Evolutionary conservation across 1,140 invertebrate species (phyloP).

Genomic region (Rhagoletis zephyria): DNA sequence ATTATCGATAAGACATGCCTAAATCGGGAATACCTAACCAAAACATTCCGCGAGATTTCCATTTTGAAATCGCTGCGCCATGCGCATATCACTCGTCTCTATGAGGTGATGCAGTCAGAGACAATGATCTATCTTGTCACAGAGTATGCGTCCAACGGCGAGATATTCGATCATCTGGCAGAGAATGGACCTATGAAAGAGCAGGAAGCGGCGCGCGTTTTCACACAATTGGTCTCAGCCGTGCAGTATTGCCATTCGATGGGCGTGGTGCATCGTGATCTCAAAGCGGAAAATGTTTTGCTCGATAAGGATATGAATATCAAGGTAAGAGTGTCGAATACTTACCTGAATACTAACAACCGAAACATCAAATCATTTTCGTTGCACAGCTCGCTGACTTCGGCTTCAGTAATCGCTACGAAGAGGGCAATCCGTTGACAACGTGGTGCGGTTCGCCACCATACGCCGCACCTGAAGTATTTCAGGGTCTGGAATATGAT

Average conservation of each 20-base stretch:
- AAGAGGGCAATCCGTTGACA: constrained; percentile 83
- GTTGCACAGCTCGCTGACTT: constrained; percentile 87
- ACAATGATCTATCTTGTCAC: constrained; percentile 96
- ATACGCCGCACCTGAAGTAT: constrained; percentile 97
- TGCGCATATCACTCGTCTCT: constrained; percentile 93
- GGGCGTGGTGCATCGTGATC: constrained; percentile 94
- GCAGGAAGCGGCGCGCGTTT: constrained; percentile 89
- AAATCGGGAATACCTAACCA: constrained; percentile 91
- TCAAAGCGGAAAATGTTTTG: constrained; percentile 96
- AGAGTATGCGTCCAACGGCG: constrained; percentile 95
- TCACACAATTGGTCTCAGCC: constrained; percentile 94
- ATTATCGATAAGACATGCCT: constrained; percentile 96
- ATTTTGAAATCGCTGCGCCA: constrained; percentile 93
- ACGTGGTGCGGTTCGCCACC: constrained; percentile 98
- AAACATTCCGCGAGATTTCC: constrained; percentile 94
- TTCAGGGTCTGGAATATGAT: constrained; percentile 93
- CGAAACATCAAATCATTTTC: too few species aligned
- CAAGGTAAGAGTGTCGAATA: constrained; percentile 76
- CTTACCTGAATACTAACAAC: too few species aligned
- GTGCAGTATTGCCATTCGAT: constrained; percentile 95
- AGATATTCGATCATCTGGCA: constrained; percentile 96
- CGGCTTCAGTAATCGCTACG: constrained; percentile 96
- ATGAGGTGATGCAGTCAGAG: constrained; percentile 96
- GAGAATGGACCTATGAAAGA: constrained; percentile 94
- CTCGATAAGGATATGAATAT: constrained; percentile 94